Percentiles rank a stretch among this genome's conserved stretches.
These are phyloP conservation scores for Threskiornis aethiopicus DNA, from an alignment of 2,797 vertebrate genomes.

Conservation along the genomic window DNA sequence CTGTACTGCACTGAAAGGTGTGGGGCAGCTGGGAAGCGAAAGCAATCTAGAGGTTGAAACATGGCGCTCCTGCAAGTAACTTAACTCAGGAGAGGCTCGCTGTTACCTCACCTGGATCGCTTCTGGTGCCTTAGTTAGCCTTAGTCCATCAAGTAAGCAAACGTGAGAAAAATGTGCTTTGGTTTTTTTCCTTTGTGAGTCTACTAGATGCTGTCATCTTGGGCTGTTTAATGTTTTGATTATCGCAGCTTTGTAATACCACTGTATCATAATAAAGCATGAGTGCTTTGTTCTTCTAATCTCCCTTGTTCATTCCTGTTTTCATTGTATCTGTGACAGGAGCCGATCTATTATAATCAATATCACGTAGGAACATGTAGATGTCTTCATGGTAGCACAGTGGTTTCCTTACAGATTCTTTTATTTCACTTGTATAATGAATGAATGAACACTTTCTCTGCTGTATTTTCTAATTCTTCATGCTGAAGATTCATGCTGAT, in stretches of 20 bases:
- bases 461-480: neutral
- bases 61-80: neutral
- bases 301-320: neutral
- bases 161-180: rapidly evolving
- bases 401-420: neutral
- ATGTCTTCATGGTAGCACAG: neutral
- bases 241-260: neutral
- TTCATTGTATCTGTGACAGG: neutral
- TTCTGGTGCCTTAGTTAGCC: neutral
- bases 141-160: neutral
- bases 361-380: neutral
- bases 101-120: rapidly evolving
- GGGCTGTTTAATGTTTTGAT: neutral
- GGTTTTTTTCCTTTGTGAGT: neutral
- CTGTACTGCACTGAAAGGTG: neutral
- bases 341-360: neutral
- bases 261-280: neutral
- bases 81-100: neutral
- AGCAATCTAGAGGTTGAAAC: neutral
- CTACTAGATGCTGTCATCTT: neutral
- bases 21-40: neutral
- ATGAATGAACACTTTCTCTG: neutral
- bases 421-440: neutral
- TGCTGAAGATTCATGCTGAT: neutral
- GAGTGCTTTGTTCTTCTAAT: neutral